Conservation (phyloP, 2,888 invertebrate species). For the Lycocerus yunnanus region DNA sequence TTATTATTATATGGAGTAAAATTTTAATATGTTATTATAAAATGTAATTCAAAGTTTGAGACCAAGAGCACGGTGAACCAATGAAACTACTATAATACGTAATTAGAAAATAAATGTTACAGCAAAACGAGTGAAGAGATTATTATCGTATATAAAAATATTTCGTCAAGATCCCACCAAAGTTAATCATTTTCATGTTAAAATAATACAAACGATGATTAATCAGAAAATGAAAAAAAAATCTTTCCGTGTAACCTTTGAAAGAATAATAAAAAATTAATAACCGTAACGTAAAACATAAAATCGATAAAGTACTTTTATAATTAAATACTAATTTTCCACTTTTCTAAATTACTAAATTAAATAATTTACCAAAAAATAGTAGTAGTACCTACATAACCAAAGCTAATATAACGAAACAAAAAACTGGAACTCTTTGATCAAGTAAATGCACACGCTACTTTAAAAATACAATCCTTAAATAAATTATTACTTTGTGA, state of each 20-base stretch:
- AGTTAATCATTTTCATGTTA: neutral
- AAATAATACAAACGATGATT: neutral
- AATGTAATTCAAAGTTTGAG: too few relatives aligned
- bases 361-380: slow-evolving; percentile 10
- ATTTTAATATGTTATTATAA: too few relatives aligned
- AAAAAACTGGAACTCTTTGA: slow-evolving; percentile 8
- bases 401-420: slow-evolving; percentile 1
- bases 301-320: neutral
- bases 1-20: too few relatives aligned
- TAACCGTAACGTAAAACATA: neutral
- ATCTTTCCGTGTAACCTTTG: neutral
- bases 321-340: slow-evolving; percentile 17
- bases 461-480: slow-evolving; percentile 27
- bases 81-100: too few relatives aligned
- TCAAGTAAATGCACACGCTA: slow-evolving; percentile 16
- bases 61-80: too few relatives aligned
- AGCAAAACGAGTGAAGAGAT: neutral
- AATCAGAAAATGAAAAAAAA: neutral
- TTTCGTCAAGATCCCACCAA: neutral
- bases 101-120: neutral
- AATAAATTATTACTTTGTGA: slow-evolving; percentile 30
- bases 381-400: slow-evolving; percentile 4
- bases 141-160: neutral
- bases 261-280: neutral
- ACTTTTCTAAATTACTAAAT: neutral